Conservation (phyloP, 92 coral and sea anemone genomes). For the Isaurus tuberculatus region DNA sequence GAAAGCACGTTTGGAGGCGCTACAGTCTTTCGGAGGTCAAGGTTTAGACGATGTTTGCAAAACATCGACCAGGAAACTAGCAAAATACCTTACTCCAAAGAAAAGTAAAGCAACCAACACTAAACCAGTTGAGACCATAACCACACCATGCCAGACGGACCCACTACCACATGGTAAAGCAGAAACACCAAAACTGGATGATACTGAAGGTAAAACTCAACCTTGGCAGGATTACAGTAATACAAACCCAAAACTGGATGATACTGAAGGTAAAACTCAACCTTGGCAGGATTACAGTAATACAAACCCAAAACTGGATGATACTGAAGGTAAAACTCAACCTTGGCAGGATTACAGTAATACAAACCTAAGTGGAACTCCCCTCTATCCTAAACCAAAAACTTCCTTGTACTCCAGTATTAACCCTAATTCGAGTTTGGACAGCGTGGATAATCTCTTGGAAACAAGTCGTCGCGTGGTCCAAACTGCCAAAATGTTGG, state of each 20-base stretch:
- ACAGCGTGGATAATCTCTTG: conserved; percentile 59
- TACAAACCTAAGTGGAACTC: neutral
- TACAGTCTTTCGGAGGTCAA: conserved; percentile 77
- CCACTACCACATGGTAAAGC: conserved; percentile 6
- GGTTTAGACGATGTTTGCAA: conserved; percentile 72
- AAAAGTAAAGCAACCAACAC: conserved; percentile 66
- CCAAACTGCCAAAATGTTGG: conserved; percentile 69
- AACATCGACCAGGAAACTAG: conserved; percentile 75
- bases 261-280: neutral
- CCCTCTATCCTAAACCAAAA: conserved; percentile 34
- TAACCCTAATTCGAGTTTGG: conserved; percentile 60
- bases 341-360: neutral
- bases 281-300: neutral
- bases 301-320: neutral
- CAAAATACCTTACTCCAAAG: conserved; percentile 80
- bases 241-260: neutral
- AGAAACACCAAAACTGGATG: neutral
- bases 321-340: neutral
- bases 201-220: neutral
- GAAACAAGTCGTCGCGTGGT: conserved; percentile 80
- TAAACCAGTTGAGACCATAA: conserved; percentile 19
- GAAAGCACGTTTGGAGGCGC: conserved; percentile 81
- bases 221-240: neutral
- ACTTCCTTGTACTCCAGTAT: conserved; percentile 60
- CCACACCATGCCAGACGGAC: conserved; percentile 56